phyloP scores from a whole-genome alignment of 2,888 invertebrate species.

The Magallana nippona region DNA sequence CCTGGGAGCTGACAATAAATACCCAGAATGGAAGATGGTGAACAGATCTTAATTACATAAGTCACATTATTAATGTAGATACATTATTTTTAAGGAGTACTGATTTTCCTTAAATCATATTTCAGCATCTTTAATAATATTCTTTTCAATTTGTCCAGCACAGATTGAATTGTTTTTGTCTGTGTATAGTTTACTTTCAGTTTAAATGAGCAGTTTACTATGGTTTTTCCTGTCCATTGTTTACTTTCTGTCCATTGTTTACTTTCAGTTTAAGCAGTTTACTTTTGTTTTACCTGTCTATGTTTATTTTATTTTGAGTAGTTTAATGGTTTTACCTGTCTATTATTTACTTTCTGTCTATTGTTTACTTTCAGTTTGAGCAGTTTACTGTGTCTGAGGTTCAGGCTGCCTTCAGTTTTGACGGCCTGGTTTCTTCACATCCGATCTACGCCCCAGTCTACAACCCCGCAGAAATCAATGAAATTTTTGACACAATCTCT shows the following conservation, averaged over 20 bases:
- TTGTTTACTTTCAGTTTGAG: conserved; percentile 62
- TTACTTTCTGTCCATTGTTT: too few relatives aligned
- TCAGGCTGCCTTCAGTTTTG: conserved; percentile 79
- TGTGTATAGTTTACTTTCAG: too few relatives aligned
- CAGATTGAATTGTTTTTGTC: conserved; percentile 53
- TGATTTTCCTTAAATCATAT: too few relatives aligned
- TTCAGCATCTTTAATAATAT: conserved; percentile 26
- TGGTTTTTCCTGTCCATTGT: too few relatives aligned
- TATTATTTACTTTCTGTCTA: conserved; percentile 36
- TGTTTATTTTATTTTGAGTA: conserved; percentile 63
- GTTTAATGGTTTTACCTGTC: conserved; percentile 46
- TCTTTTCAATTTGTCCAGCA: too few relatives aligned
- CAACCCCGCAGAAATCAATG: conserved; percentile 93
- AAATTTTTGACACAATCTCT: conserved; percentile 93
- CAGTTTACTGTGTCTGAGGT: conserved; percentile 57
- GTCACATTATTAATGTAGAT: too few relatives aligned
- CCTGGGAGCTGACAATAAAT: conserved; percentile 84
- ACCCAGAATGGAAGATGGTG: conserved; percentile 86
- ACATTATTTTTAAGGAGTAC: too few relatives aligned
- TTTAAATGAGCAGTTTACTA: too few relatives aligned
- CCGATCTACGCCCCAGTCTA: conserved; percentile 92
- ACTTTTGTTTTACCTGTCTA: background rate
- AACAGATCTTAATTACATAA: too few relatives aligned
- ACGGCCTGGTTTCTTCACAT: conserved; percentile 91
- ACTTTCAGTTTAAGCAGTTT: conserved; percentile 47